Evolutionary conservation across 2,797 vertebrate genomes (phyloP), one percentile per base, ranked within the genome.

Genomic region (Ceryle rudis): DNA sequence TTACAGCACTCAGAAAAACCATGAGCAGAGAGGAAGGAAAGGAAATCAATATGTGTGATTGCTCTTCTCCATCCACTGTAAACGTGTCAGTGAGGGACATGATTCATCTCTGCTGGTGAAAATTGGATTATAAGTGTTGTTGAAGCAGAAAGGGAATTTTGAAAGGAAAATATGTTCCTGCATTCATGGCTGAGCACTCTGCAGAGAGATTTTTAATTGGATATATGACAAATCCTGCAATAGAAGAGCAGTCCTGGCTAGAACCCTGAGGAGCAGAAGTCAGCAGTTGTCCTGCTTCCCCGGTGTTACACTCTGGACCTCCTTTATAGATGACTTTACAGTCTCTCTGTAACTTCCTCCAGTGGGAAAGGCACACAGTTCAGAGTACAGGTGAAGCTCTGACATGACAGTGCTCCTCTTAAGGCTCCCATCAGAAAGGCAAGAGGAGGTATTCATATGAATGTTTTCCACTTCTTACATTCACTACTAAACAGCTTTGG

Each of bases 1-100:
- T 86, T 13, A 47, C 2, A 67, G 61, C 57, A 92, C 75, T 71
- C 46, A 90, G 75, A 74, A 95, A 58, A 95, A 55, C 16, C 80
- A 61, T 6, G 54, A 86, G 47, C 47, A 79, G 69, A 64, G 12
- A 81, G 75, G 60, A 66, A 89, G 70, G 95, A 44, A 94, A 82
- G 92, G 92, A 97, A 97, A 97, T 96, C 97, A 67, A 77, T 96
- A 74, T 7, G 4, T 90, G 89, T 81, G 95, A 84, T 92, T 96
- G 90, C 89, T 97, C 94, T 90, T 95, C 95, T 93, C 80, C 79
- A 79, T 93, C 72, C 73, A 37, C 92, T 89, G 74, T 61, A 79
- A 95, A 89, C 25, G n/a, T 72, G 90, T 33, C 69, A 96, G 93
- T 90, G 81, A 97, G 87, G 94, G 74, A 91, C 90, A 74, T 89